Evolutionary conservation across 2,113 vertebrate species (phyloP), one percentile per base, ranked within the genome.

Genomic region (Tichodroma muraria): DNA sequence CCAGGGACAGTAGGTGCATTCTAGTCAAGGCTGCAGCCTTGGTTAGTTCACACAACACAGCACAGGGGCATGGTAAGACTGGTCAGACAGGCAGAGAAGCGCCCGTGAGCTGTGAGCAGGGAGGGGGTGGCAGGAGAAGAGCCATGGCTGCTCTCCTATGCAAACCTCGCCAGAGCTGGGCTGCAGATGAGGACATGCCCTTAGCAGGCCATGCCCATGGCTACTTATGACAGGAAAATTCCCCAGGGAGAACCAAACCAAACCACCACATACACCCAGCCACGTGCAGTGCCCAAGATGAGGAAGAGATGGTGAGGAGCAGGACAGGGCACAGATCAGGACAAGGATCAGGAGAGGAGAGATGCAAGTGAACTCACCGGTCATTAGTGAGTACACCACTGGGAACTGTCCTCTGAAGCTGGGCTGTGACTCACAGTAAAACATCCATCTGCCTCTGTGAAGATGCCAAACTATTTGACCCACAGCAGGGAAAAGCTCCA

Each of bases 361-460:
- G 5, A 38, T 6, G 2, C 2, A 9, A 69, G 13, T 23, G 66
- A 87, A 40, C 0, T 1, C 7, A 44, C 5, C 11, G 28, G 15
- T 47, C 13, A 68, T 8, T 23, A 65, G 35, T 6, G 8, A 10
- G 24, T 54, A 44, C 44, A 66, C 61, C 31, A 57, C 31, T 2
- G 10, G 49, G 44, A 76, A 9, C 17, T 2, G 0, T 37, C 31
- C 35, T 56, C 61, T 38, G 27, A 23, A 90, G 4, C 4, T 35
- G 11, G 16, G 18, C 40, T 76, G 22, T 30, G 22, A 37, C 76
- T 76, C 10, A 1, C 35, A 65, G 70, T 40, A 63, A 89, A 84
- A n/a, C 6, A 7, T n/a, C 37, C 4, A 6, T 49, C 47, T 80
- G 30, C 15, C 40, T 37, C 61, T 35, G 25, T 52, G n/a, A 90